Evolutionary conservation across 2,797 vertebrate genomes (phyloP).

Genomic region (Pseudochromis fuscus): DNA sequence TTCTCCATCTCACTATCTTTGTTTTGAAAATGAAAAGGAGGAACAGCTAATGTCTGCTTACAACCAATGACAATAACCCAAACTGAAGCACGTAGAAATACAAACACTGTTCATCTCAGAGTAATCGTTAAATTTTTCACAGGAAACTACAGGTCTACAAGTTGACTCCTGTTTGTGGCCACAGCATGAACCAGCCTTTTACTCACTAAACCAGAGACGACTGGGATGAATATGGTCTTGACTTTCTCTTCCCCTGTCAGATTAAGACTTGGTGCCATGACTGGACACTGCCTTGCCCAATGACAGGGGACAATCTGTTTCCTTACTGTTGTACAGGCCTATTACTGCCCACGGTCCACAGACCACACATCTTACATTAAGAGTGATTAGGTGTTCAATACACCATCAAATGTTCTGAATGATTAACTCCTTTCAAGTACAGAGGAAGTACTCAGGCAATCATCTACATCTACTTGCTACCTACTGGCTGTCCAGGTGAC

Average conservation of each 20-base stretch:
- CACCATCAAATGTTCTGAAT: not conserved
- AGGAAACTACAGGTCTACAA: not conserved
- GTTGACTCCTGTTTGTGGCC: conserved; percentile 54
- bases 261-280: conserved; percentile 79
- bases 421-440: not conserved
- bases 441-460: not conserved
- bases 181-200: conserved; percentile 81
- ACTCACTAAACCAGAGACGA: conserved; percentile 71
- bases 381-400: not conserved
- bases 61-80: not conserved
- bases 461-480: not conserved
- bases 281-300: conserved; percentile 79
- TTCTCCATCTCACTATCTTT: too few relatives aligned
- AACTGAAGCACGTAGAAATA: not conserved
- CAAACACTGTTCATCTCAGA: not conserved
- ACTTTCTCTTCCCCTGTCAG: conserved; percentile 74
- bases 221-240: conserved; percentile 81
- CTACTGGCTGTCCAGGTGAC: not conserved
- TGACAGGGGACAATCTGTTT: conserved; percentile 54
- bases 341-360: not conserved
- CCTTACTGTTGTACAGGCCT: too few relatives aligned
- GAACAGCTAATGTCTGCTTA: not conserved
- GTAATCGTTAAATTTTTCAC: not conserved
- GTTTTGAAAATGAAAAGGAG: too few relatives aligned
- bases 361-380: not conserved